Percentiles rank a stretch among this genome's conserved stretches.
phyloP scores from a whole-genome alignment of 2,797 vertebrate species.

The Hapalemur alaotrensis region DNA sequence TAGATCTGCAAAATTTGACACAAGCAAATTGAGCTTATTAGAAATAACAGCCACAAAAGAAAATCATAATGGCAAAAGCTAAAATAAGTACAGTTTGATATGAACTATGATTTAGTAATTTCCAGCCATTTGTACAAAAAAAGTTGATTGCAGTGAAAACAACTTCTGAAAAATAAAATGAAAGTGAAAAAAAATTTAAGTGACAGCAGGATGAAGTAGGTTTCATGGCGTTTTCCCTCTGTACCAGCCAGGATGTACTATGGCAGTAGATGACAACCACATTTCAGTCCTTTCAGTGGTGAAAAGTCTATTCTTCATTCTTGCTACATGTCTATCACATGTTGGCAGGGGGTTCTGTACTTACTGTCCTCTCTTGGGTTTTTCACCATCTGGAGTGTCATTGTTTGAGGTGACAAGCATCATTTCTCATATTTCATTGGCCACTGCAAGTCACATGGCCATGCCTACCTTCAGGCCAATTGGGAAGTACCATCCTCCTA shows the following conservation, averaged over 20 bases:
- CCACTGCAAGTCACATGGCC: not conserved
- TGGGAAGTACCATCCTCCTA: not conserved
- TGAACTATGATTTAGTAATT: not conserved
- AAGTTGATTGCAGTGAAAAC: not conserved
- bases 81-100: not conserved
- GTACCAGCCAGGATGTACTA: not conserved
- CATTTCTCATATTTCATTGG: not conserved
- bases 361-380: not conserved
- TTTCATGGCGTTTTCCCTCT: not conserved
- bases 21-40: conserved; percentile 14
- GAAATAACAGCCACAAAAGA: not conserved
- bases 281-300: not conserved
- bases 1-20: not conserved
- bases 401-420: not conserved
- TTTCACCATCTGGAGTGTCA: not conserved
- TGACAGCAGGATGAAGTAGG: not conserved
- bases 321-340: not conserved
- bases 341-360: not conserved
- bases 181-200: not conserved
- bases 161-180: conserved; percentile 40
- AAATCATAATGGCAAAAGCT: conserved; percentile 11
- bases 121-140: not conserved
- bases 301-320: not conserved
- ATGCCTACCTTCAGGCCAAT: not conserved
- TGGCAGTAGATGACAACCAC: not conserved